phyloP scores from a whole-genome alignment of 2,888 invertebrate species.

The Tipula confusa region DNA sequence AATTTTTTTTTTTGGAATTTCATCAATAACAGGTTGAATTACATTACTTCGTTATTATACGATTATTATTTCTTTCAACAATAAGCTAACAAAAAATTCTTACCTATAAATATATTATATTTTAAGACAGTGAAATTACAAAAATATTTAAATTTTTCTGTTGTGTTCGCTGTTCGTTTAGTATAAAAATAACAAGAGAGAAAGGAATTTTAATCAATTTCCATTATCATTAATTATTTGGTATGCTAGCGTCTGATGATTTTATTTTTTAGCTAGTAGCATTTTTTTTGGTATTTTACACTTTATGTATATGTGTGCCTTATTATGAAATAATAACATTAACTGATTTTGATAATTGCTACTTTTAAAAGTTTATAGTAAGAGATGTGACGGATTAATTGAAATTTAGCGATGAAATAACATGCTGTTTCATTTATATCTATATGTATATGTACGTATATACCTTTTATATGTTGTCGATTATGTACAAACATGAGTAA shows the following conservation, averaged over 20 bases:
- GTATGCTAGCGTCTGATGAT: neutral
- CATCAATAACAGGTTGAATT: neutral
- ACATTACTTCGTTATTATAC: neutral
- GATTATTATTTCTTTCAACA: neutral
- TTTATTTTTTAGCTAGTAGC: no score
- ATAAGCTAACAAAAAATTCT: neutral
- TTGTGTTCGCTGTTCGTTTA: neutral
- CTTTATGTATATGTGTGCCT: neutral
- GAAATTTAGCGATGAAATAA: neutral
- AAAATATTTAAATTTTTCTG: neutral
- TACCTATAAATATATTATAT: neutral
- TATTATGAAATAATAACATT: neutral
- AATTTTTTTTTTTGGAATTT: slow-evolving; percentile 3
- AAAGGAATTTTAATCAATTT: slow-evolving; percentile 25
- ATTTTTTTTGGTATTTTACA: neutral
- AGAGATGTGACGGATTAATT: neutral
- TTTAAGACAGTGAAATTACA: neutral
- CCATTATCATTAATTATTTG: slow-evolving; percentile 16
- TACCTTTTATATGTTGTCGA: neutral
- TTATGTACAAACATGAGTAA: neutral
- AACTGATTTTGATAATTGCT: neutral
- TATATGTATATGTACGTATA: neutral
- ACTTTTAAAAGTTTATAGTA: neutral
- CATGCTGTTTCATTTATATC: neutral
- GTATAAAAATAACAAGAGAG: neutral